Percentiles rank a stretch among this genome's conserved stretches.
These are phyloP conservation scores for Ferdinandea cuprea DNA, from an alignment of 2,888 invertebrate genomes.

Conservation along the genomic window DNA sequence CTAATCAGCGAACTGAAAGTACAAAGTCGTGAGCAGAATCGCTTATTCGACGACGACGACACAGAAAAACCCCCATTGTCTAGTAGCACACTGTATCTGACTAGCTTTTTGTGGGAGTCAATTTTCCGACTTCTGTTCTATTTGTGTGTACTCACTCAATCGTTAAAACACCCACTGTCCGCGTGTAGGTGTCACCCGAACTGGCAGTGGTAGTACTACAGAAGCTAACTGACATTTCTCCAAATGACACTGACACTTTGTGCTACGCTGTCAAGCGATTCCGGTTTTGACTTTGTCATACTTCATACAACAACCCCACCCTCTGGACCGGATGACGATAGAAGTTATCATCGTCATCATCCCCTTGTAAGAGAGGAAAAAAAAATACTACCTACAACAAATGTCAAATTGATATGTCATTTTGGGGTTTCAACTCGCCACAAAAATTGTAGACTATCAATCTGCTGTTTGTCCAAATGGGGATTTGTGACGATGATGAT, in stretches of 20 bases:
- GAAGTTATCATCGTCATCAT: slow-evolving; percentile 48
- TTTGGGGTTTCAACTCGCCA: slow-evolving; percentile 64
- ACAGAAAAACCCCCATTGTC: slow-evolving; percentile 43
- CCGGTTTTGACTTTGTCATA: slow-evolving; percentile 52
- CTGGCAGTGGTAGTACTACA: slow-evolving; percentile 50
- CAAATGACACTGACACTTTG: slow-evolving; percentile 65
- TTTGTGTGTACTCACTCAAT: slow-evolving; percentile 59
- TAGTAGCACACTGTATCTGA: background rate
- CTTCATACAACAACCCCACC: slow-evolving; percentile 31
- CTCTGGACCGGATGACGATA: slow-evolving; percentile 45
- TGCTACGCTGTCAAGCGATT: slow-evolving; percentile 64
- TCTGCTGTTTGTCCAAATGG: slow-evolving; percentile 74
- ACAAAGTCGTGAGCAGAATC: slow-evolving; percentile 73
- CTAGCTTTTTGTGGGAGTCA: slow-evolving; percentile 50
- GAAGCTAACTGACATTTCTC: slow-evolving; percentile 62
- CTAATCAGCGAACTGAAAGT: slow-evolving; percentile 72
- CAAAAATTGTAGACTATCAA: slow-evolving; percentile 63
- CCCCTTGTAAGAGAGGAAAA: slow-evolving; percentile 44
- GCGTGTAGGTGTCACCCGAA: slow-evolving; percentile 67
- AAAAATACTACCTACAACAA: slow-evolving; percentile 8
- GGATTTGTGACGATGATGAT: slow-evolving; percentile 64
- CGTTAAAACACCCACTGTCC: slow-evolving; percentile 50
- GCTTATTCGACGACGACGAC: slow-evolving; percentile 49
- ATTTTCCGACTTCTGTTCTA: slow-evolving; percentile 30
- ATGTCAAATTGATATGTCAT: slow-evolving; percentile 64